Percentiles rank a stretch among this genome's conserved stretches.
These are phyloP conservation scores for Heliconius eleuchia DNA, from an alignment of 1,140 invertebrate genomes.

Conservation along the genomic window DNA sequence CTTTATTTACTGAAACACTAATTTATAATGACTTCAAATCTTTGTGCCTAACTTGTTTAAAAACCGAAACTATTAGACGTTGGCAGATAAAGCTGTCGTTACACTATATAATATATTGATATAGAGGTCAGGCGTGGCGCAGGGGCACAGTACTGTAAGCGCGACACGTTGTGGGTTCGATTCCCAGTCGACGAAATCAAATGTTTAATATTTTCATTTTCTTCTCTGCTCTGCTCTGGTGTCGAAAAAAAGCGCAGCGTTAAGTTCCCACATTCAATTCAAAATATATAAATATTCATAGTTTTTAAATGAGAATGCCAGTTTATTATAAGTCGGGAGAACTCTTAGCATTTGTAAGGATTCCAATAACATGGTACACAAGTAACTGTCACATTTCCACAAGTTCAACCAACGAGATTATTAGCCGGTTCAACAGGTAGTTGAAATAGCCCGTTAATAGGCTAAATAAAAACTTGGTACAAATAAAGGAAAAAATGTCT, in stretches of 20 bases:
- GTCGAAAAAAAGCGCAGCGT: neutral
- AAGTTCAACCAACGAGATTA: constrained; percentile 5
- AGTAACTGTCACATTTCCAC: neutral
- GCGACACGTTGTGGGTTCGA: too few species aligned
- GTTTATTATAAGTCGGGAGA: neutral
- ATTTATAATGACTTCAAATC: constrained; percentile 55
- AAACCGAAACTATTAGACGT: constrained; percentile 43
- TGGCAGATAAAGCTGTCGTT: neutral
- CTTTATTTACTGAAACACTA: constrained; percentile 57
- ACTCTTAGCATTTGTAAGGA: neutral
- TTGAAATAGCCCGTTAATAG: neutral
- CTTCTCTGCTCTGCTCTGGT: too few species aligned
- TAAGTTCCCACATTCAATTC: too few species aligned
- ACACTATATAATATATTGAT: neutral
- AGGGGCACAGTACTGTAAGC: too few species aligned
- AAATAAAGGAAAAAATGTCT: neutral
- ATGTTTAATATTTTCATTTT: neutral
- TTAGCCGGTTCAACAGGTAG: neutral
- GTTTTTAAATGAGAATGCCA: neutral
- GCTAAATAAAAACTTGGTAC: neutral
- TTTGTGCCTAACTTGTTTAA: constrained; percentile 34
- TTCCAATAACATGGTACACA: neutral
- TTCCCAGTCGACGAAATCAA: too few species aligned
- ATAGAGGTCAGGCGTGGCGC: too few species aligned
- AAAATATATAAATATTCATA: neutral